Percentiles rank a stretch among this genome's conserved stretches.
phyloP scores from a whole-genome alignment of 2,113 vertebrate genomes.

The Toxotes jaculatrix region DNA sequence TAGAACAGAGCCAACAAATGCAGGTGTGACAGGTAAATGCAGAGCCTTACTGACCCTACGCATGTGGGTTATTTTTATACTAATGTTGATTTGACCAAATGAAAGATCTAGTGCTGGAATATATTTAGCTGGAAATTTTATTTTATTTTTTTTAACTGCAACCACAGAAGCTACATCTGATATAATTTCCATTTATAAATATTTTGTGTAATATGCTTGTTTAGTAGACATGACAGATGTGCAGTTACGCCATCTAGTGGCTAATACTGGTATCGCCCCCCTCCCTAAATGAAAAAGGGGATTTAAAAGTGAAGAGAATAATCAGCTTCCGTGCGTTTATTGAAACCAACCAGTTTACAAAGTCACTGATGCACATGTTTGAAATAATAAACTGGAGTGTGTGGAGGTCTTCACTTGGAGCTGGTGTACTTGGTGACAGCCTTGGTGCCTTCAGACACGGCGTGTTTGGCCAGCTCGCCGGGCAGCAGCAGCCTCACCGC shows the following conservation, averaged over 20 bases:
- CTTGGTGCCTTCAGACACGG: slow-evolving; percentile 86
- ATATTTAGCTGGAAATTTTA: background rate
- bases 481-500: slow-evolving; percentile 85
- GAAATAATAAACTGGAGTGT: background rate
- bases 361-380: too few species aligned
- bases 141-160: too few species aligned
- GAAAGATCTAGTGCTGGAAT: background rate
- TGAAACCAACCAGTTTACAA: background rate
- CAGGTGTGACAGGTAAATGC: background rate
- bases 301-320: background rate
- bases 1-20: background rate
- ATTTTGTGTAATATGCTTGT: too few species aligned
- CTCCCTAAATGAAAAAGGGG: background rate
- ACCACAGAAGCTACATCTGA: background rate
- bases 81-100: background rate
- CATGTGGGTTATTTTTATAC: background rate
- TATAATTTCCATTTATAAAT: too few species aligned
- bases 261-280: background rate
- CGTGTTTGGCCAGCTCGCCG: slow-evolving; percentile 86
- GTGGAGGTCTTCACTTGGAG: slow-evolving; percentile 77
- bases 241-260: slow-evolving; percentile 61
- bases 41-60: background rate
- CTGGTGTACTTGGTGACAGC: slow-evolving; percentile 88
- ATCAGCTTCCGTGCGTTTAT: slow-evolving; percentile 25
- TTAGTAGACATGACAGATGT: background rate